Evolutionary conservation across 2,113 vertebrate genomes (phyloP).

Genomic region (Bothrops jararaca): DNA sequence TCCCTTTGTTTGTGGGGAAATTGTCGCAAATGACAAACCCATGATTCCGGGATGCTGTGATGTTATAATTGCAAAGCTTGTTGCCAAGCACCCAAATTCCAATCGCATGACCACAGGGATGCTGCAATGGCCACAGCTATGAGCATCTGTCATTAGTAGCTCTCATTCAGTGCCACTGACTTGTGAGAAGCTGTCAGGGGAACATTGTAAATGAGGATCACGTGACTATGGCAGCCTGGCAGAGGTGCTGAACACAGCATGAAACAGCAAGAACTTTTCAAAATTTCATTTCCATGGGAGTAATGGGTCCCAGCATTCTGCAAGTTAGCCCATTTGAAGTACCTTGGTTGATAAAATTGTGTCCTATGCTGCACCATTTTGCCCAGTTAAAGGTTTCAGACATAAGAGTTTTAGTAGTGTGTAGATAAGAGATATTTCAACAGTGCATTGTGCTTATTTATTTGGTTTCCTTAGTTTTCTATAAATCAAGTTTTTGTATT

Average conservation of each 20-base stretch:
- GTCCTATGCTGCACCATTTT: neutral
- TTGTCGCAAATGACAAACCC: neutral
- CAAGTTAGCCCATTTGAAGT: neutral
- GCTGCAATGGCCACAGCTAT: neutral
- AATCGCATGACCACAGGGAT: neutral
- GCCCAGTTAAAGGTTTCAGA: neutral
- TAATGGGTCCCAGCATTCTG: neutral
- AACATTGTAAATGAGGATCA: neutral
- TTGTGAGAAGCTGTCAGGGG: neutral
- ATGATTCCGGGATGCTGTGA: neutral
- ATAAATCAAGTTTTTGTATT: conserved; percentile 33
- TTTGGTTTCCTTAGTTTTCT: conserved; percentile 35
- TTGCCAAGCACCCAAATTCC: neutral
- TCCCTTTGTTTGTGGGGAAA: neutral
- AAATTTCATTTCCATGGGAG: neutral
- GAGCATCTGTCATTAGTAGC: neutral
- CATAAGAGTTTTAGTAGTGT: neutral
- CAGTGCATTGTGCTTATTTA: conserved; percentile 13
- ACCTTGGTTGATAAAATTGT: neutral
- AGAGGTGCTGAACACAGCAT: neutral
- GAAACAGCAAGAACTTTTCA: neutral
- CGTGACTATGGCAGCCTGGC: neutral
- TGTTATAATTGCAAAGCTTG: neutral
- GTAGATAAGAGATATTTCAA: neutral
- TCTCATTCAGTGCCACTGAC: neutral